Evolutionary conservation across 2,113 vertebrate species (phyloP).

Genomic region (Echinops telfairi): DNA sequence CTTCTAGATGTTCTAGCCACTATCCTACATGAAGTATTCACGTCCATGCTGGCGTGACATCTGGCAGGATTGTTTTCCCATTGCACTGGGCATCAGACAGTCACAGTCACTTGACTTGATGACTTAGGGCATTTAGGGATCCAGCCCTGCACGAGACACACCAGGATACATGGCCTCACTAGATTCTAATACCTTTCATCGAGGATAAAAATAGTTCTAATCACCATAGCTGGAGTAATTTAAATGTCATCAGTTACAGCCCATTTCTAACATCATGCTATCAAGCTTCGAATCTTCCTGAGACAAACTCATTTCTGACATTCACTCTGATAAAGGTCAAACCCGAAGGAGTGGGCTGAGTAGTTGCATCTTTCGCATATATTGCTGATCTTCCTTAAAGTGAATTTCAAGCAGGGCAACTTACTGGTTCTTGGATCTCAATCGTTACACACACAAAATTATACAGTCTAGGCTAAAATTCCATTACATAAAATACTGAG

Average conservation of each 20-base stretch:
- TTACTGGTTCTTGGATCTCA: not conserved
- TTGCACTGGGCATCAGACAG: not conserved
- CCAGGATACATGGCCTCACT: not conserved
- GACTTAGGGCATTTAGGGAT: not conserved
- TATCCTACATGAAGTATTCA: not conserved
- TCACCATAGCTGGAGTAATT: not conserved
- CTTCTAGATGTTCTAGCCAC: not conserved
- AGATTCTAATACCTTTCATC: not conserved
- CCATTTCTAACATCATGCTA: slow-evolving; percentile 36
- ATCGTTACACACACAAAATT: not conserved
- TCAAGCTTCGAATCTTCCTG: slow-evolving; percentile 21
- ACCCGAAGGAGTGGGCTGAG: not conserved
- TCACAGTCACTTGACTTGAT: not conserved
- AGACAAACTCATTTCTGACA: slow-evolving; percentile 22
- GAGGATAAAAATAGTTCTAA: not conserved
- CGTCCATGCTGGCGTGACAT: too few relatives aligned
- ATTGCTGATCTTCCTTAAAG: not conserved
- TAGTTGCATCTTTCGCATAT: not conserved
- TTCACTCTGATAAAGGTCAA: not conserved
- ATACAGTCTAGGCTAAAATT: not conserved
- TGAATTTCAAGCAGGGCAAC: not conserved
- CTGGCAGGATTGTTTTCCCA: too few relatives aligned
- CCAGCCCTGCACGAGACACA: not conserved
- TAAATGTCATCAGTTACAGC: not conserved
- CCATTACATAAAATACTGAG: slow-evolving; percentile 47